phyloP scores from a whole-genome alignment of 2,797 vertebrate species.

The Benthosema pterotum region DNA sequence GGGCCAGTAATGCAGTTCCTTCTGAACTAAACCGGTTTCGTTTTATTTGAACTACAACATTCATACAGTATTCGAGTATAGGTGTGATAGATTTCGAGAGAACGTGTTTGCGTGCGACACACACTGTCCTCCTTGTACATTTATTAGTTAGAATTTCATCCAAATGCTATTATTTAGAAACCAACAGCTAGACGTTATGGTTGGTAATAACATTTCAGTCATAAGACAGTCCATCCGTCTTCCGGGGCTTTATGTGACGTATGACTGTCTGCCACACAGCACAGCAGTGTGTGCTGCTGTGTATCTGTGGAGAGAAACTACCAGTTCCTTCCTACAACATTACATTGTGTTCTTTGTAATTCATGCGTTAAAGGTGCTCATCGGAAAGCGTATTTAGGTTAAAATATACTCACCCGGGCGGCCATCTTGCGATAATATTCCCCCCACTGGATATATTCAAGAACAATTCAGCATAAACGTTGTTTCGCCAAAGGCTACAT shows the following conservation, averaged over 20 bases:
- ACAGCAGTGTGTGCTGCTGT: slow-evolving; percentile 32
- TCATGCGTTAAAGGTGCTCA: no score
- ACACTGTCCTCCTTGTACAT: background rate
- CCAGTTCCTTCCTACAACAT: no score
- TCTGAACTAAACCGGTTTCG: no score
- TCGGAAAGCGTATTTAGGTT: background rate
- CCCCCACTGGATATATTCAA: slow-evolving; percentile 20
- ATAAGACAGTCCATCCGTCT: slow-evolving; percentile 49
- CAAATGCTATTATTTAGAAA: no score
- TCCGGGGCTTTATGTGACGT: slow-evolving; percentile 60
- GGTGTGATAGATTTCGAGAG: no score
- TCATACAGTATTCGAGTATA: no score
- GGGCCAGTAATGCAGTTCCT: no score
- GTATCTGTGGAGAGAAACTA: background rate
- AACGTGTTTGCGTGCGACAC: no score
- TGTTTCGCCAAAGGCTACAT: slow-evolving; percentile 26
- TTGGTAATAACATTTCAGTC: slow-evolving; percentile 27
- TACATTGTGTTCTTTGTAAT: background rate
- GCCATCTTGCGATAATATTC: slow-evolving; percentile 52
- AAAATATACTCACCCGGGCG: slow-evolving; percentile 65
- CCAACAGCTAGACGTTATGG: background rate
- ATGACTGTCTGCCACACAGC: slow-evolving; percentile 57
- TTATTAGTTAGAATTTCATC: no score
- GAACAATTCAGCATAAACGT: slow-evolving; percentile 21
- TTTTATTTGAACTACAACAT: no score